phyloP scores from a whole-genome alignment of 2,888 invertebrate species.

The Doris montereyensis region DNA sequence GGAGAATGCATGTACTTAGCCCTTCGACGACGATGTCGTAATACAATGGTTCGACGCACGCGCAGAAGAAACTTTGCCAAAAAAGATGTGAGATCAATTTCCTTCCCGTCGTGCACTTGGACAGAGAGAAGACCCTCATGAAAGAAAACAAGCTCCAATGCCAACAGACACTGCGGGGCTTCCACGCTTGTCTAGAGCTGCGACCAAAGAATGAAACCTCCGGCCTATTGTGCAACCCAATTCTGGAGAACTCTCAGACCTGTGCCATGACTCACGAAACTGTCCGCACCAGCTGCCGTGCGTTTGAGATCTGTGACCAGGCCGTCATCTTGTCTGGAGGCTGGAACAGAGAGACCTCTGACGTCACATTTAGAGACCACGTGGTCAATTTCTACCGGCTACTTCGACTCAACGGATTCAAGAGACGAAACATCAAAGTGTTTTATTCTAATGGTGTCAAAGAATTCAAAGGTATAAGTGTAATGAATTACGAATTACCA shows the following conservation, averaged over 20 bases:
- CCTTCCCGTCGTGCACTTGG: slow-evolving; percentile 73
- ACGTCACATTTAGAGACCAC: slow-evolving; percentile 69
- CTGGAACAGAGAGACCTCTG: slow-evolving; percentile 74
- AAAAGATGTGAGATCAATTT: slow-evolving; percentile 75
- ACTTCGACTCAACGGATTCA: slow-evolving; percentile 74
- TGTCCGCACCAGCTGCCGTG: slow-evolving; percentile 72
- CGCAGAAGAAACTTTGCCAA: slow-evolving; percentile 66
- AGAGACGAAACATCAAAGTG: slow-evolving; percentile 74
- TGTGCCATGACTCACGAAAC: slow-evolving; percentile 73
- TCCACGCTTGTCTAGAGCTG: slow-evolving; percentile 71
- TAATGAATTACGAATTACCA: too few relatives aligned
- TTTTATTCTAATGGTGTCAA: slow-evolving; percentile 75
- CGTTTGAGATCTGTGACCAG: slow-evolving; percentile 75
- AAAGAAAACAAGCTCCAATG: slow-evolving; percentile 65
- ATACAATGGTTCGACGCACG: slow-evolving; percentile 67
- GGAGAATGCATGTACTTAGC: slow-evolving; percentile 74
- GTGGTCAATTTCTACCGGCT: slow-evolving; percentile 71
- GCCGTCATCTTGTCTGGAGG: slow-evolving; percentile 75
- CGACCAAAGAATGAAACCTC: slow-evolving; percentile 71
- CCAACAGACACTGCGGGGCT: slow-evolving; percentile 65
- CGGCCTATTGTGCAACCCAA: slow-evolving; percentile 73
- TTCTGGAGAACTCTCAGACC: slow-evolving; percentile 73
- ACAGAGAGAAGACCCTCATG: not conserved
- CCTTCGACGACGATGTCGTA: slow-evolving; percentile 74
- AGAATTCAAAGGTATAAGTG: slow-evolving; percentile 66